phyloP scores from a whole-genome alignment of 2,113 vertebrate genomes.

The Psophia crepitans region DNA sequence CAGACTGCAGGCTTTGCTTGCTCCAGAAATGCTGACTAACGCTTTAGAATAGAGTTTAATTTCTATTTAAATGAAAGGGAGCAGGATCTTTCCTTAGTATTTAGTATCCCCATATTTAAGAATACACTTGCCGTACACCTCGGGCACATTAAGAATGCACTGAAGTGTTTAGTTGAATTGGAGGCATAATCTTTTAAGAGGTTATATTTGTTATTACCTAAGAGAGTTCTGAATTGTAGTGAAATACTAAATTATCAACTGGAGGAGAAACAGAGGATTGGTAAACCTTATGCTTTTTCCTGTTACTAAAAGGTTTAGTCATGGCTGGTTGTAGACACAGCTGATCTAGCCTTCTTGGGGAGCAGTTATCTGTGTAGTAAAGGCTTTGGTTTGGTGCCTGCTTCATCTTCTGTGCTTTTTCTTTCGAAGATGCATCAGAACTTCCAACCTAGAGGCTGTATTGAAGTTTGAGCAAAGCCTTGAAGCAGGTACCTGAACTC shows the following conservation, averaged over 20 bases:
- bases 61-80: conserved; percentile 1
- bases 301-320: background rate
- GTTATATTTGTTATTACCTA: background rate
- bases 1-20: background rate
- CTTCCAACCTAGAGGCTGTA: background rate
- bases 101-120: background rate
- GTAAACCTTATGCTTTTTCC: background rate
- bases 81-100: background rate
- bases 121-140: background rate
- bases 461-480: background rate
- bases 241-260: background rate
- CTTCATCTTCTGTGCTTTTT: background rate
- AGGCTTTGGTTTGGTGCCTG: background rate
- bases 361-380: background rate
- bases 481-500: background rate
- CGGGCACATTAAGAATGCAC: background rate
- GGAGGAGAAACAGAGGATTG: background rate
- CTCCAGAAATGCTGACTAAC: background rate
- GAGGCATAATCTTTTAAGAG: background rate
- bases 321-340: background rate
- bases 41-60: background rate
- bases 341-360: background rate
- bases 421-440: background rate
- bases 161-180: background rate
- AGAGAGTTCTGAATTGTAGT: background rate